phyloP scores from a whole-genome alignment of 30 jellyfish, hydroid and myxozoan genomes.

The Calvadosia cruxmelitensis region DNA sequence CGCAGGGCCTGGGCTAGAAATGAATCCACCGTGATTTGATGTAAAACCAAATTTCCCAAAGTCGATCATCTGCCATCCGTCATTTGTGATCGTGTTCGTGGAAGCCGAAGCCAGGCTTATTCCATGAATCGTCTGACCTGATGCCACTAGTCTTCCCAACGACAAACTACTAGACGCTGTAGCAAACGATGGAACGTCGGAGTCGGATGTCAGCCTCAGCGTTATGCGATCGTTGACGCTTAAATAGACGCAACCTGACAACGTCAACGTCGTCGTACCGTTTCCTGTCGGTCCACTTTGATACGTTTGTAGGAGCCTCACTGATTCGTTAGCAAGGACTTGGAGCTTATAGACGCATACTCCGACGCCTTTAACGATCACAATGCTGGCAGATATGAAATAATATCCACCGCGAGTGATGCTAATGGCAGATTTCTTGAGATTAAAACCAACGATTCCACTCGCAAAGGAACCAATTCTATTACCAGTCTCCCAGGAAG shows the following conservation, averaged over 20 bases:
- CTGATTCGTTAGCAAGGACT: not conserved
- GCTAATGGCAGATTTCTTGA: not conserved
- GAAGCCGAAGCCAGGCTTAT: not conserved
- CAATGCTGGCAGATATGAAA: not conserved
- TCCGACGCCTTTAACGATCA: not conserved
- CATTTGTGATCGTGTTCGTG: not conserved
- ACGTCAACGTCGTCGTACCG: not conserved
- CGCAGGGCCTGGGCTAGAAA: not conserved
- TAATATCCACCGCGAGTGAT: not conserved
- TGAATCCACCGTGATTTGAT: not conserved
- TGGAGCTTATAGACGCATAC: not conserved
- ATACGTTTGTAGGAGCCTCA: not conserved
- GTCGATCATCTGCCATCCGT: not conserved
- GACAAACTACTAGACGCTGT: not conserved
- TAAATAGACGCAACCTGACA: not conserved
- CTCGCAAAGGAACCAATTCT: not conserved
- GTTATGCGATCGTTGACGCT: not conserved
- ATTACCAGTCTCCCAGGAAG: not conserved
- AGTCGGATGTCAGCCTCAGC: not conserved
- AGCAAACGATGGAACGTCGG: not conserved
- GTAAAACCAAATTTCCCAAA: not conserved
- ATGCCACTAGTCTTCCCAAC: not conserved
- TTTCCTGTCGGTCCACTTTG: not conserved
- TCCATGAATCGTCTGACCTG: not conserved
- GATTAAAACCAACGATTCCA: not conserved